A percentile compares a stretch with the other conserved stretches of the same genome.
phyloP scores from a whole-genome alignment of 2,113 vertebrate genomes.

The Paraplagusia blochii region DNA sequence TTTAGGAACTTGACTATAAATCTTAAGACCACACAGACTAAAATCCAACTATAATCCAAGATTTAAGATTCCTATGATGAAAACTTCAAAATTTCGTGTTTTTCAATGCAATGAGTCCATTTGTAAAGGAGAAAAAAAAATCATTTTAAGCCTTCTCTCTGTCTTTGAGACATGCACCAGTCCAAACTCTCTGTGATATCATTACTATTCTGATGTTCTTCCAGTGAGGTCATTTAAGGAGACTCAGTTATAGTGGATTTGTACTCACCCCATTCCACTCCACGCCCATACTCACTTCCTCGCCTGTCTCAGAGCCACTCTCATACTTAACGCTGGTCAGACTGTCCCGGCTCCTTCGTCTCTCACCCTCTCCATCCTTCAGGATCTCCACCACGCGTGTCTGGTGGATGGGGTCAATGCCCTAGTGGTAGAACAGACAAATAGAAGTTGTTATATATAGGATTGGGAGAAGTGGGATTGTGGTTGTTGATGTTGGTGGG shows the following conservation, averaged over 20 bases:
- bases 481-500: not conserved
- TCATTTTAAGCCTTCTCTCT: not conserved
- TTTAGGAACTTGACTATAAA: too few species aligned
- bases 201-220: constrained; percentile 29
- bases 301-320: constrained; percentile 86
- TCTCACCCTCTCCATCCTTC: constrained; percentile 86
- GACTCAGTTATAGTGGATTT: constrained; percentile 75
- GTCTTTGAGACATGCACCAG: constrained; percentile 32
- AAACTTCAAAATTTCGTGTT: too few species aligned
- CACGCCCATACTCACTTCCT: constrained; percentile 97
- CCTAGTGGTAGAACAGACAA: constrained; percentile 69
- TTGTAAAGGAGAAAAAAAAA: too few species aligned
- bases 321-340: constrained; percentile 91
- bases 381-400: constrained; percentile 94
- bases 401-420: constrained; percentile 92
- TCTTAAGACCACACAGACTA: too few species aligned
- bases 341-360: constrained; percentile 81
- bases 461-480: not conserved
- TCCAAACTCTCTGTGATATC: constrained; percentile 15
- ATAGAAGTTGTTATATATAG: not conserved
- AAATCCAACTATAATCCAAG: too few species aligned
- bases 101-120: too few species aligned
- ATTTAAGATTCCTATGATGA: too few species aligned
- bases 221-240: constrained; percentile 25
- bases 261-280: constrained; percentile 99